These are phyloP conservation scores for Mythimna ferrago DNA, from an alignment of 2,888 invertebrate species.

Conservation along the genomic window DNA sequence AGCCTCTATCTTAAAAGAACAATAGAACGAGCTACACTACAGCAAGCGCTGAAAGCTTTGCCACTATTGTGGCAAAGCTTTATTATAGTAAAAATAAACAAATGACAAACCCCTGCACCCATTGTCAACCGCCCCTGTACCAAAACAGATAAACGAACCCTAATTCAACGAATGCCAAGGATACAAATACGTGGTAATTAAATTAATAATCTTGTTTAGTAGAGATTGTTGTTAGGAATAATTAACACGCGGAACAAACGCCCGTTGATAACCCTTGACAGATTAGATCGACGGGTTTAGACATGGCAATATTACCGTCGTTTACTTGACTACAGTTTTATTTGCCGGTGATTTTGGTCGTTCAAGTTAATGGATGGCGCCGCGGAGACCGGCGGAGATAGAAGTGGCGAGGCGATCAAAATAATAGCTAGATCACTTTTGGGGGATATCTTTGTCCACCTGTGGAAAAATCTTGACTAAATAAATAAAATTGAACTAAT, in stretches of 20 bases:
- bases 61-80: no score
- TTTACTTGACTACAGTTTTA: slow-evolving; percentile 11
- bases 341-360: slow-evolving; percentile 19
- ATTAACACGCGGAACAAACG: slow-evolving; percentile 44
- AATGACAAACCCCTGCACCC: slow-evolving; percentile 44
- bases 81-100: slow-evolving; percentile 69
- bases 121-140: slow-evolving; percentile 45
- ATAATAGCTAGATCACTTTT: not conserved
- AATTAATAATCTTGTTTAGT: slow-evolving; percentile 48
- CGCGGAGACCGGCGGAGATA: not conserved
- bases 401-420: not conserved
- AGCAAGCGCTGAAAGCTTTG: slow-evolving; percentile 52
- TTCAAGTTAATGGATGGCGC: not conserved
- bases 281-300: slow-evolving; percentile 39
- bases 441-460: no score
- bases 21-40: slow-evolving; percentile 38
- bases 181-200: slow-evolving; percentile 38
- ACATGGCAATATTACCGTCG: not conserved
- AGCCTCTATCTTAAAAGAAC: slow-evolving; percentile 47
- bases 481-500: not conserved
- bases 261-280: not conserved
- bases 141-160: slow-evolving; percentile 40
- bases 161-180: slow-evolving; percentile 21
- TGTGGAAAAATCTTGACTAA: not conserved
- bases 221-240: slow-evolving; percentile 46